Conservation (phyloP, 2,113 vertebrate genomes). For the Pelodiscus sinensis region DNA sequence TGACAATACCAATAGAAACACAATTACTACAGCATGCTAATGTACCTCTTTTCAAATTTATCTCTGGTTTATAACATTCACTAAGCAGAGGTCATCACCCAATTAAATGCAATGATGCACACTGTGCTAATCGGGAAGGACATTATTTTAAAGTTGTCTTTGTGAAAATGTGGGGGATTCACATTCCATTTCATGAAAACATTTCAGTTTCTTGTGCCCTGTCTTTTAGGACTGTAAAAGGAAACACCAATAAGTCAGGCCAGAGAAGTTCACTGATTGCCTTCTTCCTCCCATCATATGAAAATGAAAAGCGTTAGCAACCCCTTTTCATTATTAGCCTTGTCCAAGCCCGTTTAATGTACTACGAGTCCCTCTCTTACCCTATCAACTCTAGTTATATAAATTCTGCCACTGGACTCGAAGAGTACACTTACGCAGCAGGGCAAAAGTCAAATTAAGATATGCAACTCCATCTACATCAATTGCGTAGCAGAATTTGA, state of each 20-base stretch:
- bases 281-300: slow-evolving; percentile 30
- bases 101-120: slow-evolving; percentile 72
- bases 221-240: slow-evolving; percentile 51
- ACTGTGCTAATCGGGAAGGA: slow-evolving; percentile 69
- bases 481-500: no score
- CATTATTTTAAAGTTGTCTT: slow-evolving; percentile 66
- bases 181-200: slow-evolving; percentile 42
- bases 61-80: slow-evolving; percentile 65
- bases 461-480: no score
- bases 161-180: slow-evolving; percentile 59
- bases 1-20: slow-evolving; percentile 75
- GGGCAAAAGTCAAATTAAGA: no score
- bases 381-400: neutral
- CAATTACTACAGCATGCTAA: slow-evolving; percentile 71
- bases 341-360: neutral
- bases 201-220: slow-evolving; percentile 36
- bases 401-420: neutral
- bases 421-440: no score
- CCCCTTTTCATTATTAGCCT: neutral
- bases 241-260: slow-evolving; percentile 26
- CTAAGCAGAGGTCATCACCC: slow-evolving; percentile 73
- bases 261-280: neutral
- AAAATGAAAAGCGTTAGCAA: neutral
- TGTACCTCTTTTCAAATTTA: slow-evolving; percentile 70
- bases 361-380: neutral